Base-by-base conservation (phyloP, 1,140 invertebrate genomes). In the Hyles vespertilio region DNA sequence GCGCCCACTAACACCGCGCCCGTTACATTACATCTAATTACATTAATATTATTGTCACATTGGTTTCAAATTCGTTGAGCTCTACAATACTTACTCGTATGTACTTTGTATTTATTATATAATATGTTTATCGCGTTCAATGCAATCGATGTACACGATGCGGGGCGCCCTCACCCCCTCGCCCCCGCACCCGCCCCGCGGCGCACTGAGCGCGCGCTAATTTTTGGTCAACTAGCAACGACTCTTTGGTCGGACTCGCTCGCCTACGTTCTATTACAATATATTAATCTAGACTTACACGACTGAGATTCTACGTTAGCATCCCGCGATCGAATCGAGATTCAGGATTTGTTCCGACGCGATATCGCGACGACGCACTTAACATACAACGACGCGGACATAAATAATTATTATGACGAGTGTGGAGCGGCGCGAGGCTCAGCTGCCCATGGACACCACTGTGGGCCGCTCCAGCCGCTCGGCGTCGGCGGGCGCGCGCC, bases 391-490 rank as follows among this genome's bases (percentile, higher is more conserved):
- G 22, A 22, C 22, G 22, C 22, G 22, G 22, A 22, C 47, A 48
- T 12, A 48, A 48, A 11, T 48, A 48, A 46, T 48, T 48, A 48
- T 48, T 48, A 48, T 48, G 47, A 48, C 32, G 52, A 9, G 2
- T 11, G 34, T 43, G 61, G 64, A 48, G 48, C 11, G 64, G 59
- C 22, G 54, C 54, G 56, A 49, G 62, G 73, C 72, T 83, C 81
- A 85, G 75, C 84, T 87, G 77, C 77, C 82, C 49, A 85, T 62
- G 49, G 84, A 87, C 54, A 87, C 84, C 62, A 83, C 81, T 58
- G 77, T 77, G 71, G 81, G 73, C 33, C 81, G 83, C 43, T 85
- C 80, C 56, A 70, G 61, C 47, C 74, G 77, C 56, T 77, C 77
- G 32, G 33, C 40, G 59, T 56, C 61, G 57, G 61, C 62, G 65